These are phyloP conservation scores for Chloroclysta siterata DNA, from an alignment of 2,888 invertebrate species.

Conservation along the genomic window DNA sequence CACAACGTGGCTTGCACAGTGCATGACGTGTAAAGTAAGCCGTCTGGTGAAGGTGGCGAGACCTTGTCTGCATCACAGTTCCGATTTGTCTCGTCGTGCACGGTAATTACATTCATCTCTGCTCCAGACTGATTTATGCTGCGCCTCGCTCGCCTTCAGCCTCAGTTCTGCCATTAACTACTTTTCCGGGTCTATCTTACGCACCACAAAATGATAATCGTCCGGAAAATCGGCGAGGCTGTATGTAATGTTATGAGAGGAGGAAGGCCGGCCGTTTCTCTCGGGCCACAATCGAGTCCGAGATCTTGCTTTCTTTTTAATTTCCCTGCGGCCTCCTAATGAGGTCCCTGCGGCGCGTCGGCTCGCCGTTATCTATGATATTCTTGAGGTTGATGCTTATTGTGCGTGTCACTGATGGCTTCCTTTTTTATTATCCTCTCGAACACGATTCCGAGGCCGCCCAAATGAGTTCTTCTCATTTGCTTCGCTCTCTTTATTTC, in stretches of 20 bases:
- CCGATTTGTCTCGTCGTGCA: slow-evolving; percentile 66
- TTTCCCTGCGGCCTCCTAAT: slow-evolving; percentile 85
- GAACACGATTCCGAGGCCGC: slow-evolving; percentile 83
- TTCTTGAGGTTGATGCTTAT: slow-evolving; percentile 86
- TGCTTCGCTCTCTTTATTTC: slow-evolving; percentile 83
- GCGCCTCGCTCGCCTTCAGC: slow-evolving; percentile 56
- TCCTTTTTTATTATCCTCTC: slow-evolving; percentile 85
- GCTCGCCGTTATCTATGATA: slow-evolving; percentile 83
- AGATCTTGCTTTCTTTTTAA: slow-evolving; percentile 85
- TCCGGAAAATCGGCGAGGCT: slow-evolving; percentile 84
- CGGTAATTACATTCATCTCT: slow-evolving; percentile 73
- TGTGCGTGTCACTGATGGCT: slow-evolving; percentile 85
- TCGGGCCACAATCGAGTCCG: slow-evolving; percentile 82
- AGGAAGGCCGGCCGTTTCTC: slow-evolving; percentile 79
- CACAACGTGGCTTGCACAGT: background rate
- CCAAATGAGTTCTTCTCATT: slow-evolving; percentile 83
- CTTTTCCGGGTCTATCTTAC: slow-evolving; percentile 79
- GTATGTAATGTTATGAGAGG: slow-evolving; percentile 85
- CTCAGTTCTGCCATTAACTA: slow-evolving; percentile 72
- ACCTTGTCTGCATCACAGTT: slow-evolving; percentile 47
- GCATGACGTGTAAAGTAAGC: background rate
- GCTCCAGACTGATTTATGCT: slow-evolving; percentile 72
- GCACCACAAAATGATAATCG: slow-evolving; percentile 85
- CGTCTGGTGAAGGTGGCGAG: slow-evolving; percentile 14
- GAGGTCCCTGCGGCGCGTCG: slow-evolving; percentile 77